Conservation (phyloP, 2,113 vertebrate species). For the Datnioides undecimradiatus region DNA sequence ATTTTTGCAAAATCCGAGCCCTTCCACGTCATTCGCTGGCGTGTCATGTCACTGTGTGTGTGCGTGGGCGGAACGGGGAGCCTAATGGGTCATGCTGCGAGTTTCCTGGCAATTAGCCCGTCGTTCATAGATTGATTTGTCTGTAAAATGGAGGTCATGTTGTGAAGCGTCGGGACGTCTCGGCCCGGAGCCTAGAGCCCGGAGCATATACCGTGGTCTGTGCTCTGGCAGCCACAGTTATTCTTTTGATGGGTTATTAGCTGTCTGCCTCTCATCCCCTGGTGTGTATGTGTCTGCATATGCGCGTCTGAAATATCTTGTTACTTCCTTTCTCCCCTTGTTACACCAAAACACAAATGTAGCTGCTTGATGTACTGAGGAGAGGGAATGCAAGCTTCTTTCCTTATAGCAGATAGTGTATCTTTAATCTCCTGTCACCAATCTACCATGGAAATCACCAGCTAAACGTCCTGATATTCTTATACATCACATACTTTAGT, state of each 20-base stretch:
- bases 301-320: conserved; percentile 30
- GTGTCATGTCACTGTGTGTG: conserved; percentile 46
- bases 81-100: conserved; percentile 68
- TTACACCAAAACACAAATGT: conserved; percentile 23
- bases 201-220: conserved; percentile 37
- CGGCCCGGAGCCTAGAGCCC: conserved; percentile 21
- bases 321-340: conserved; percentile 22
- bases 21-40: conserved; percentile 20
- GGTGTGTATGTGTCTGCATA: conserved; percentile 49
- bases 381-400: neutral
- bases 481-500: neutral
- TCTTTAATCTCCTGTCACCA: conserved; percentile 14
- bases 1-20: conserved; percentile 11
- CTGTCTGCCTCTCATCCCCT: conserved; percentile 60
- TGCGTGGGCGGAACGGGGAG: conserved; percentile 23
- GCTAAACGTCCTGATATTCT: neutral
- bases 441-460: neutral
- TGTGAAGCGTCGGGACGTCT: conserved; percentile 53
- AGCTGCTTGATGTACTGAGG: conserved; percentile 17
- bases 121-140: conserved; percentile 72
- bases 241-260: conserved; percentile 76
- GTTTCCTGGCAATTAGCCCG: conserved; percentile 73
- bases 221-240: conserved; percentile 61
- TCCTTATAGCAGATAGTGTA: neutral
- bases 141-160: conserved; percentile 70